A percentile compares a stretch with the other conserved stretches of the same genome.
Conservation (phyloP, 1,140 invertebrate species). For the Amyelois transitella region DNA sequence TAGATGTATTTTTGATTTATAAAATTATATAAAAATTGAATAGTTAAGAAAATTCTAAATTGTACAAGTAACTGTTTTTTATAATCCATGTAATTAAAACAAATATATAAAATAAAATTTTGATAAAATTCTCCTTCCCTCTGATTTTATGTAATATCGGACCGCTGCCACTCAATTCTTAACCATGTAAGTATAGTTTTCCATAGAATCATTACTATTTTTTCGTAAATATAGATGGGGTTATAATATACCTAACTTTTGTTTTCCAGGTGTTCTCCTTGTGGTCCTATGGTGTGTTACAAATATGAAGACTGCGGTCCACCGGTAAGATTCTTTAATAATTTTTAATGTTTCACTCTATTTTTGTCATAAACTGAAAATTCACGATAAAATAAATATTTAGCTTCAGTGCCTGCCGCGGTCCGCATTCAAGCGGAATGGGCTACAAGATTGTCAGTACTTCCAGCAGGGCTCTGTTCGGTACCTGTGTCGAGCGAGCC, state of each 20-base stretch:
- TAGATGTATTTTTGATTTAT: conserved; percentile 37
- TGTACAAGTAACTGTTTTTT: conserved; percentile 25
- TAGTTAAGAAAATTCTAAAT: conserved; percentile 22
- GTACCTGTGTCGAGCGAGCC: conserved; percentile 58
- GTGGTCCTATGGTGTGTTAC: conserved; percentile 67
- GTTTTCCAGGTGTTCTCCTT: conserved; percentile 57
- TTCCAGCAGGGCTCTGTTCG: conserved; percentile 67
- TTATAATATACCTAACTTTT: neutral
- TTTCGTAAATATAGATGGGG: neutral
- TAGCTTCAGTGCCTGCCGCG: conserved; percentile 67
- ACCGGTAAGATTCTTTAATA: conserved; percentile 38
- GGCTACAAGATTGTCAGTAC: conserved; percentile 67
- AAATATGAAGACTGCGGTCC: conserved; percentile 70
- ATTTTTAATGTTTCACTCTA: neutral
- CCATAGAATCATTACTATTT: neutral
- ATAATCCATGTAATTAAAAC: conserved; percentile 11
- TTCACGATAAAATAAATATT: conserved; percentile 17
- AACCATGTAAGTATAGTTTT: conserved; percentile 28
- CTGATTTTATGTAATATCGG: conserved; percentile 6
- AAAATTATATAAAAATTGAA: conserved; percentile 20
- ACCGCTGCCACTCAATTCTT: neutral
- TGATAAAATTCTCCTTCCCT: conserved; percentile 25
- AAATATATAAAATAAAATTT: conserved; percentile 21
- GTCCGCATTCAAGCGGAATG: conserved; percentile 71
- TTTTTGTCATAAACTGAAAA: neutral